phyloP scores from a whole-genome alignment of 2,888 invertebrate genomes.

The Drosophila kambysellisi region DNA sequence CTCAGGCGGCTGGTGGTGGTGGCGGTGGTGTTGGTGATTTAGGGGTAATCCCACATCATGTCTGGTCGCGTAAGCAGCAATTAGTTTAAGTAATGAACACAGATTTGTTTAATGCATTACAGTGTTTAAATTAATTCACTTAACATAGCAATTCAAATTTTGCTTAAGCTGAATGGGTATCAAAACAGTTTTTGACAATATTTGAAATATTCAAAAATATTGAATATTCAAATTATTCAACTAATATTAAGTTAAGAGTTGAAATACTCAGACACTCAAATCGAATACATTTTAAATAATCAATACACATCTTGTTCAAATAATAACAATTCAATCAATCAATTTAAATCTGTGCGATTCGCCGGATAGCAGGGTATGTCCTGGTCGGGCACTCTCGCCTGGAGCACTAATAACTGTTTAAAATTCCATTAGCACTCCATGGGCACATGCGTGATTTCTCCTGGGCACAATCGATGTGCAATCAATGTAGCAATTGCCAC shows the following conservation, averaged over 20 bases:
- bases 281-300: not conserved
- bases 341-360: not conserved
- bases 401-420: not conserved
- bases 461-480: constrained; percentile 2
- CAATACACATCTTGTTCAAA: not conserved
- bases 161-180: not conserved
- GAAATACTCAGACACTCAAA: not conserved
- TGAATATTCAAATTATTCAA: not conserved
- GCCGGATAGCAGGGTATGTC: not conserved
- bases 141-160: constrained; percentile 5
- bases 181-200: not conserved
- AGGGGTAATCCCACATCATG: not conserved
- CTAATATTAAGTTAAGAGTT: not conserved
- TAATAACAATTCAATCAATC: not conserved
- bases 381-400: not conserved
- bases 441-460: constrained; percentile 15
- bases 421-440: constrained; percentile 6
- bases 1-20: not conserved
- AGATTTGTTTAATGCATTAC: constrained; percentile 65
- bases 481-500: not conserved
- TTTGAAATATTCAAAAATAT: not conserved
- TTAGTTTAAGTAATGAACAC: constrained; percentile 69
- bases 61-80: constrained; percentile 32
- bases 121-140: constrained; percentile 38
- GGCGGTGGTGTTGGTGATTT: not conserved